Conservation (phyloP, 37 sponge, comb jelly and placozoan species). For the Mnemiopsis leidyi region DNA sequence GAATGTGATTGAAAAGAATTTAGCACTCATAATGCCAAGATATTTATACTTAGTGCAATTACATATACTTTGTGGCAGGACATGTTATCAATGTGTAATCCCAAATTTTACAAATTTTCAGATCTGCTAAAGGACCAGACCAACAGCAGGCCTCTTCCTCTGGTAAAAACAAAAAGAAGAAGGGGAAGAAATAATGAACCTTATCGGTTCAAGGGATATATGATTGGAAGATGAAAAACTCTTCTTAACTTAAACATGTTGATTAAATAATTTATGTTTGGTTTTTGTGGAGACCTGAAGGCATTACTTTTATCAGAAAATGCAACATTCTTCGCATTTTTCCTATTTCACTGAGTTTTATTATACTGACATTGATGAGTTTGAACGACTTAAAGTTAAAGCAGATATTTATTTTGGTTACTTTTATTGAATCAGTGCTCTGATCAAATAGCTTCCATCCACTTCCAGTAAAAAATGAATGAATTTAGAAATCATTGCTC, state of each 20-base stretch:
- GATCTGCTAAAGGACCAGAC: not conserved
- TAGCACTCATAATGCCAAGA: not conserved
- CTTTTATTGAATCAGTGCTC: too few species aligned
- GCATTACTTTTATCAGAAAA: too few species aligned
- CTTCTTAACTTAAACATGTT: not conserved
- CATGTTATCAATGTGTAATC: too few species aligned
- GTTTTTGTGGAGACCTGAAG: too few species aligned
- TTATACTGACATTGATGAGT: not conserved
- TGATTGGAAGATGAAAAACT: not conserved
- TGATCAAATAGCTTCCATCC: too few species aligned
- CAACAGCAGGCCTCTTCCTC: slow-evolving; percentile 16
- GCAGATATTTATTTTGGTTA: too few species aligned
- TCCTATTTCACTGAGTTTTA: not conserved
- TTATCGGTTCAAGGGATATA: not conserved
- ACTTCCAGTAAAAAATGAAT: too few species aligned
- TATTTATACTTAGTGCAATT: not conserved
- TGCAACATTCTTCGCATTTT: not conserved
- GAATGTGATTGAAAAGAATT: not conserved
- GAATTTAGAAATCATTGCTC: too few species aligned
- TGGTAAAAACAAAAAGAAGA: slow-evolving; percentile 63
- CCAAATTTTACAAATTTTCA: not conserved
- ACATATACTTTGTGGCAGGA: not conserved
- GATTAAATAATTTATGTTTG: too few species aligned
- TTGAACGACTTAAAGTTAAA: not conserved
- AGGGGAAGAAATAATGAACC: slow-evolving; percentile 19